These are phyloP conservation scores for Fregata magnificens DNA, from an alignment of 2,113 vertebrate genomes.

Conservation along the genomic window DNA sequence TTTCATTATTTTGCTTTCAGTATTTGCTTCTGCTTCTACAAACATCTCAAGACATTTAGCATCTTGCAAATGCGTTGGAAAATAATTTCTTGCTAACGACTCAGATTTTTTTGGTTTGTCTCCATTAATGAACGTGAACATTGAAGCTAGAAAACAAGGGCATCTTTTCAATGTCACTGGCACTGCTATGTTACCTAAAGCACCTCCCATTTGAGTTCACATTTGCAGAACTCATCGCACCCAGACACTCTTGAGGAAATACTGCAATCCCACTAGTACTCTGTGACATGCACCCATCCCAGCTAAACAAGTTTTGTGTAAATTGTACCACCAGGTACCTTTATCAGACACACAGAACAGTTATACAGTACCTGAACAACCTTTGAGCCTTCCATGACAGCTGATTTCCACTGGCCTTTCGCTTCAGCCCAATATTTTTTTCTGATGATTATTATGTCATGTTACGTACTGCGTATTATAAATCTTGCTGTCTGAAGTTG, in stretches of 20 bases:
- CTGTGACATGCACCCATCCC: background rate
- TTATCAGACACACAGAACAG: background rate
- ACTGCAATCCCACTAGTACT: background rate
- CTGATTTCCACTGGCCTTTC: background rate
- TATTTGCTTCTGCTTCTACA: slow-evolving; percentile 20
- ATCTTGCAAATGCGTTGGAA: background rate
- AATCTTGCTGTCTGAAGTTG: background rate
- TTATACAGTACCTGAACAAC: background rate
- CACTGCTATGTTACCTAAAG: background rate
- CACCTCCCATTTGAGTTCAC: background rate
- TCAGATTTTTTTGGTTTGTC: background rate
- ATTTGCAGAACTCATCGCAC: background rate
- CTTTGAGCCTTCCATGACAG: background rate
- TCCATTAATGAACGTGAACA: background rate
- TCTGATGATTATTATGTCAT: background rate
- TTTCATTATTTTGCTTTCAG: slow-evolving; percentile 11
- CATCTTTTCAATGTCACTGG: background rate
- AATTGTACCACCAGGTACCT: background rate
- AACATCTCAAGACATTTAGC: slow-evolving; percentile 18
- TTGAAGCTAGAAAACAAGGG: background rate
- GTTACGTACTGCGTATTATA: background rate
- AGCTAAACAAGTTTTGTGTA: background rate
- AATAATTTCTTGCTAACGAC: background rate
- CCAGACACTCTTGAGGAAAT: background rate
- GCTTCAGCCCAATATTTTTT: background rate